Evolutionary conservation across 2,113 vertebrate species (phyloP), one percentile per base, ranked within the genome.

Genomic region (Mirza zaza): DNA sequence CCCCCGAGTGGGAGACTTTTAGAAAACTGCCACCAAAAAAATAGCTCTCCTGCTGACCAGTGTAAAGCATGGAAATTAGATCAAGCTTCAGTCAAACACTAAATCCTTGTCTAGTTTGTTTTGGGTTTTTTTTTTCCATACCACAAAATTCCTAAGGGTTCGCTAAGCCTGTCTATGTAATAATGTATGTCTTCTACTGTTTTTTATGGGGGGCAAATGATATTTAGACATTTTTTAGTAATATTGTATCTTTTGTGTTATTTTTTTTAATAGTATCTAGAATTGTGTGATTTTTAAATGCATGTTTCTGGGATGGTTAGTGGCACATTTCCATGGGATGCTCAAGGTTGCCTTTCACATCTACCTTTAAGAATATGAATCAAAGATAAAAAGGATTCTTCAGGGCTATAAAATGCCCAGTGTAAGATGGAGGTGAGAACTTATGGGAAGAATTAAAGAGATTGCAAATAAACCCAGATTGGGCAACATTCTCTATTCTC

Each of bases 211-310:
- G 36, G 75, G 67, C 34, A 87, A 92, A 95, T 20, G 8, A 34
- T 92, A 96, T 94, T 70, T 81, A 96, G 85, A 86, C 81, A 93
- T 39, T 90, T 81, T 97, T 85, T 29, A 52, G 27, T 94, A 89
- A 63, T 87, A 71, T 52, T 93, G 95, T 57, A 71, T 59, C 77
- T 95, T 79, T 98, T 93, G 67, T n/a, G 76, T 68, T 96, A 18
- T 73, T 63, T 95, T 96, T 73, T 42, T 97, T 90, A 48, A 55
- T 39, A 79, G 77, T 82, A 97, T 90, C 36, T 97, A 95, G 91
- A 96, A 91, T 34, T 94, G 70, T 91, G 57, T 97, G 97, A 97
- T 81, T 98, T 94, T 25, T 50, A 96, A 80, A 96, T 90, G 95
- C 94, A 97, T 96, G 84, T 86, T 96, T 97, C 92, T 92, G 61